These are phyloP conservation scores for Itoplectis maculator DNA, from an alignment of 2,888 invertebrate genomes.

Conservation along the genomic window DNA sequence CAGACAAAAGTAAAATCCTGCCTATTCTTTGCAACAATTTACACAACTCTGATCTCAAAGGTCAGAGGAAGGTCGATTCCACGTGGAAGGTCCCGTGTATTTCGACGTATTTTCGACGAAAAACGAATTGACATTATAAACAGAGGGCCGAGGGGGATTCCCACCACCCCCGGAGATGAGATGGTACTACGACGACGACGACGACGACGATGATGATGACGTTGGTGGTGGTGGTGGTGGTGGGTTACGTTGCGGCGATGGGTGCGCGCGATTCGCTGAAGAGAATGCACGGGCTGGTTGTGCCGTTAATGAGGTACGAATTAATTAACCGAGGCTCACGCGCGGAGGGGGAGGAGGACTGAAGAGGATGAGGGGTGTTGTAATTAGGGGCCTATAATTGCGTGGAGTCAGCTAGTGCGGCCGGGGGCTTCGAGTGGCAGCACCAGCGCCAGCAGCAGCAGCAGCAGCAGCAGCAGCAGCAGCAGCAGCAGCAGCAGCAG, in stretches of 20 bases:
- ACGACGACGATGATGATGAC: constrained; percentile 8
- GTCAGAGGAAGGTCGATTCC: no score
- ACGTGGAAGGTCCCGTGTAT: not conserved
- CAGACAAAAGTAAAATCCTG: no score
- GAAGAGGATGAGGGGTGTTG: constrained; percentile 59
- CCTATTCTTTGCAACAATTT: no score
- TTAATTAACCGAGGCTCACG: constrained; percentile 81
- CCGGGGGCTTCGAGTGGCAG: constrained; percentile 78
- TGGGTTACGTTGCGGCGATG: constrained; percentile 55
- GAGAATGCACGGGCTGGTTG: constrained; percentile 75
- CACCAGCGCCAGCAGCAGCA: no score
- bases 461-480: no score
- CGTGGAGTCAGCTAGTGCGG: constrained; percentile 78
- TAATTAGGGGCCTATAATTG: constrained; percentile 79
- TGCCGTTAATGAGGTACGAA: constrained; percentile 82
- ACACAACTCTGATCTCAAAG: no score
- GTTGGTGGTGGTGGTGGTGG: constrained; percentile 36
- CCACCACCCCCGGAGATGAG: constrained; percentile 43
- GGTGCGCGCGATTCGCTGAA: constrained; percentile 64
- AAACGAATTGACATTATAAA: constrained; percentile 66
- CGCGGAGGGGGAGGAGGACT: constrained; percentile 27
- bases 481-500: constrained; percentile 76
- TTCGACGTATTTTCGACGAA: not conserved
- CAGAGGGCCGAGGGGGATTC: not conserved
- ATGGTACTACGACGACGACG: constrained; percentile 31